Percentiles rank a stretch among this genome's conserved stretches.
phyloP scores from a whole-genome alignment of 37 sponge, comb jelly and placozoan genomes.

The Hormiphora californensis region DNA sequence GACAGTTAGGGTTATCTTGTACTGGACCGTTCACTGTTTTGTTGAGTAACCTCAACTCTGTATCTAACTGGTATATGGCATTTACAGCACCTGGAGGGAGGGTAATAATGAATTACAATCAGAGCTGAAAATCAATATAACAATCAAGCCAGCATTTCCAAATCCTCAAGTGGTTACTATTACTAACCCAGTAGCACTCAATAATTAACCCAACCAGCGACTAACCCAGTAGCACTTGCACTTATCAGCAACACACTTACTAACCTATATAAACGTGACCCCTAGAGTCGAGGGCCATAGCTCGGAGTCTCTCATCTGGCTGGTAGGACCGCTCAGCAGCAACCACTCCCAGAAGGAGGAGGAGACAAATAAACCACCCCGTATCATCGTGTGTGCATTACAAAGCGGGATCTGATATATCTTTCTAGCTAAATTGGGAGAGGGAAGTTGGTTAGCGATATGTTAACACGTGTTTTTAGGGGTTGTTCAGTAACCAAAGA shows the following conservation, averaged over 20 bases:
- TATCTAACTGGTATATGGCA: neutral
- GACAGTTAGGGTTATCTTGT: conserved; percentile 10
- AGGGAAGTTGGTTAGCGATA: too few relatives aligned
- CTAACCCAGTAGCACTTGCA: too few relatives aligned
- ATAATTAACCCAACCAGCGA: too few relatives aligned
- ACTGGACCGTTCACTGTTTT: neutral
- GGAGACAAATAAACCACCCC: too few relatives aligned
- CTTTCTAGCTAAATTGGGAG: too few relatives aligned
- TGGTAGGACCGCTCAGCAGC: too few relatives aligned
- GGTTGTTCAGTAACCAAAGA: neutral
- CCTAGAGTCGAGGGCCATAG: neutral
- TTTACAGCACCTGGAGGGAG: conserved; percentile 5
- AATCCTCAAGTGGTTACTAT: too few relatives aligned
- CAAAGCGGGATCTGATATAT: too few relatives aligned
- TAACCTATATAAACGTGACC: conserved; percentile 9
- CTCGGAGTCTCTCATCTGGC: neutral
- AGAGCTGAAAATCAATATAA: neutral
- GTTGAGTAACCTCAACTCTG: neutral
- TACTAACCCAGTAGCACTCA: too few relatives aligned
- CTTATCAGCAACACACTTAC: neutral
- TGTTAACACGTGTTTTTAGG: too few relatives aligned
- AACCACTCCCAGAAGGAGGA: too few relatives aligned
- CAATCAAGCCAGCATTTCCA: neutral
- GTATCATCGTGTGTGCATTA: too few relatives aligned
- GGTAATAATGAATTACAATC: neutral